Conservation (phyloP, 2,888 invertebrate species). For the Mechanitis messenoides region DNA sequence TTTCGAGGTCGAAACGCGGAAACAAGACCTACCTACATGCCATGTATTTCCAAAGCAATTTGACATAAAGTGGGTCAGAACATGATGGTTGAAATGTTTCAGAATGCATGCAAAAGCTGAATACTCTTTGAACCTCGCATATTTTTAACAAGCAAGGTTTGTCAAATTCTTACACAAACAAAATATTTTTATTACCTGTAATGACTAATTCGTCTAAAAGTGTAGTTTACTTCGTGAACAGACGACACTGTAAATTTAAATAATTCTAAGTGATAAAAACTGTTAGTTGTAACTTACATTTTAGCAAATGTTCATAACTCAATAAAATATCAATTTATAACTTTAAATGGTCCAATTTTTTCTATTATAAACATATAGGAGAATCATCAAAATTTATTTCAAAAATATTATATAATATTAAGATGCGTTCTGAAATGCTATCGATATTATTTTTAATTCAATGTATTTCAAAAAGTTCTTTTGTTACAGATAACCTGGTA, state of each 20-base stretch:
- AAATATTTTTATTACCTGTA: not conserved
- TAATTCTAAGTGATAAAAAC: too few species aligned
- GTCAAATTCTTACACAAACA: constrained; percentile 1
- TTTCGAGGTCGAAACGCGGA: constrained; percentile 28
- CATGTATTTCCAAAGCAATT: constrained; percentile 27
- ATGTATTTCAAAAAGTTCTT: constrained; percentile 13
- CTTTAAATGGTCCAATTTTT: too few species aligned
- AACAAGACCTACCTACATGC: constrained; percentile 26
- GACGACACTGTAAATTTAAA: too few species aligned
- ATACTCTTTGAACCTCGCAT: constrained; percentile 21
- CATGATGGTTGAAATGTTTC: constrained; percentile 26
- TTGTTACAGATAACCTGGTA: constrained; percentile 66
- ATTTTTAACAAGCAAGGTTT: constrained; percentile 16
- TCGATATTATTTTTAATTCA: constrained; percentile 13
- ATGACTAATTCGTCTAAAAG: not conserved
- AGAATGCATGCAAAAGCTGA: constrained; percentile 26
- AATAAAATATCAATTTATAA: too few species aligned
- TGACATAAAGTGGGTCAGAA: constrained; percentile 29
- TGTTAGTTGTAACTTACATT: too few species aligned
- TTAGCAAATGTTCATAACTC: too few species aligned
- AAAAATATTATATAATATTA: too few species aligned
- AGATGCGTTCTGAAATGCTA: constrained; percentile 2
- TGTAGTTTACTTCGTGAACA: not conserved
- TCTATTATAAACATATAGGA: too few species aligned
- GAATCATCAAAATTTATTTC: too few species aligned